Conservation (phyloP, 2,113 vertebrate genomes). For the Pseudopodoces humilis region DNA sequence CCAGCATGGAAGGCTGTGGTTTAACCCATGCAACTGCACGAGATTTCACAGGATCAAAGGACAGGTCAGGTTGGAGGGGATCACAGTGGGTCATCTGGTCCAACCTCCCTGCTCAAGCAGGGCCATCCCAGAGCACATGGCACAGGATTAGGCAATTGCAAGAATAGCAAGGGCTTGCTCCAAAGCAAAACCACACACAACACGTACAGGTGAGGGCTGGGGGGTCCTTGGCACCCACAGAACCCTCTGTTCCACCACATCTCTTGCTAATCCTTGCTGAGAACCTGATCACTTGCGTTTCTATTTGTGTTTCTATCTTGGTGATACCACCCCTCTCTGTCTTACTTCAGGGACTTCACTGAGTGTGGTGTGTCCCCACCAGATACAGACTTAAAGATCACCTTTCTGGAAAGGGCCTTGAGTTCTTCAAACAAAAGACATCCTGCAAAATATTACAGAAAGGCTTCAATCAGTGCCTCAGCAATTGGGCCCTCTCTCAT, state of each 20-base stretch:
- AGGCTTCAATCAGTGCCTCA: not conserved
- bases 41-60: not conserved
- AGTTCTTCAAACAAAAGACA: not conserved
- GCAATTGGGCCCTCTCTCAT: not conserved
- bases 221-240: not conserved
- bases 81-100: not conserved
- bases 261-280: not conserved
- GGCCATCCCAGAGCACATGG: not conserved
- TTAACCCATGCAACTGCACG: not conserved
- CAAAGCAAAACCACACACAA: not conserved
- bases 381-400: not conserved
- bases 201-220: fast-evolving
- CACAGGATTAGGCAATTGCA: not conserved
- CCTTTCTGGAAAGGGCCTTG: not conserved
- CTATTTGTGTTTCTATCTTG: fast-evolving
- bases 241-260: not conserved
- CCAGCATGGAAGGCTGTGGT: not conserved
- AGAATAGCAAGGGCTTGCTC: not conserved
- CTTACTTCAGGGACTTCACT: not conserved
- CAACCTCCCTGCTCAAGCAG: not conserved
- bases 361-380: not conserved
- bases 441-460: not conserved
- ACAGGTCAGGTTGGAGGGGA: not conserved
- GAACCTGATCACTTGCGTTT: not conserved
- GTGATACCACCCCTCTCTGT: not conserved